Evolutionary conservation across 2,113 vertebrate genomes (phyloP).

Genomic region (Heterochromis multidens): DNA sequence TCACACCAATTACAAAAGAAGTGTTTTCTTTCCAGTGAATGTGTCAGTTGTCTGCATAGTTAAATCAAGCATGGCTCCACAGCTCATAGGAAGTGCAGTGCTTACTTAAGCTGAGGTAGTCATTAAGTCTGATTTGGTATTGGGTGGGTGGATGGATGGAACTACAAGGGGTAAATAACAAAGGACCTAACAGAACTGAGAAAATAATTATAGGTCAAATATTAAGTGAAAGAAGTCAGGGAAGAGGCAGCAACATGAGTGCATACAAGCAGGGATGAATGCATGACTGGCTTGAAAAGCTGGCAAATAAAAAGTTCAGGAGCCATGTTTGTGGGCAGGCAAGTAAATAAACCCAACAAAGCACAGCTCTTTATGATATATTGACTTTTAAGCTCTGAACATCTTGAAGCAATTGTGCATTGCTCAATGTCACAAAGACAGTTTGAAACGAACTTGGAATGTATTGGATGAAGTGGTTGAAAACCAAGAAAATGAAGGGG

Average conservation of each 20-base stretch:
- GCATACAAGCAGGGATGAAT: neutral
- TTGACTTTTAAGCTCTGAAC: slow-evolving; percentile 21
- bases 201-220: neutral
- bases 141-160: neutral
- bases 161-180: neutral
- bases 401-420: slow-evolving; percentile 65
- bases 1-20: neutral
- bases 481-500: slow-evolving; percentile 52
- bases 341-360: neutral
- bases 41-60: neutral
- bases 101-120: neutral
- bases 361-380: slow-evolving; percentile 6
- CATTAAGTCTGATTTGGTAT: neutral
- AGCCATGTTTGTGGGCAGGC: neutral
- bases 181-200: neutral
- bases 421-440: slow-evolving; percentile 55
- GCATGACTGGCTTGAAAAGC: neutral
- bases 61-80: slow-evolving; percentile 26
- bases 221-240: neutral
- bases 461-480: slow-evolving; percentile 33
- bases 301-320: neutral
- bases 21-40: neutral
- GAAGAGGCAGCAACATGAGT: neutral
- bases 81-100: slow-evolving; percentile 4
- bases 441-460: slow-evolving; percentile 44